phyloP scores from a whole-genome alignment of 2,888 invertebrate species.

The Sussaba pulchella region DNA sequence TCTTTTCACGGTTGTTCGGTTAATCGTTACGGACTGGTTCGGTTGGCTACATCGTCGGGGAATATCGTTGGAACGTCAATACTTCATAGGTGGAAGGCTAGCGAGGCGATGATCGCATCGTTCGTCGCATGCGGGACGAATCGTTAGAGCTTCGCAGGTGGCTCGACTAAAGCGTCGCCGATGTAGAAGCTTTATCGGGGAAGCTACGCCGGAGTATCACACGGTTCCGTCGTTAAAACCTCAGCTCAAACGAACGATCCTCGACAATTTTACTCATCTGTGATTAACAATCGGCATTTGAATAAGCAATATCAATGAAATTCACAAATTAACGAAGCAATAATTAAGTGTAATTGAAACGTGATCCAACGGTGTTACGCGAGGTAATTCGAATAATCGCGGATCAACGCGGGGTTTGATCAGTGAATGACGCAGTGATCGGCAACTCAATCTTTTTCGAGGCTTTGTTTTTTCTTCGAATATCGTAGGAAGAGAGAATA shows the following conservation, averaged over 20 bases:
- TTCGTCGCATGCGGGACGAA: conserved; percentile 24
- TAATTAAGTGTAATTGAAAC: conserved; percentile 65
- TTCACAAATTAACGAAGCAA: conserved; percentile 58
- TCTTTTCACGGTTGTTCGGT: not conserved
- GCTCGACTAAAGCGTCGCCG: not conserved
- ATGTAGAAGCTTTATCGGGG: not conserved
- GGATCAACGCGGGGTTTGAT: not conserved
- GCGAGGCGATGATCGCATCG: conserved; percentile 1
- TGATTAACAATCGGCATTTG: conserved; percentile 4
- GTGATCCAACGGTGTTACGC: no score
- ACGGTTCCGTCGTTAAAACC: no score
- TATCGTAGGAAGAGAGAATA: no score
- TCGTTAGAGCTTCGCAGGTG: conserved; percentile 32
- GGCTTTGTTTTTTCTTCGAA: no score
- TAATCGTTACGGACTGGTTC: not conserved
- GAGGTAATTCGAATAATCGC: not conserved
- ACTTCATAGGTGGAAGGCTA: not conserved
- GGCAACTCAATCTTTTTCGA: no score
- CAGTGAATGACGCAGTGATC: not conserved
- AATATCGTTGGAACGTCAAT: conserved; percentile 13
- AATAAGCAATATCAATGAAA: conserved; percentile 29
- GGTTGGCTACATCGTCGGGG: not conserved
- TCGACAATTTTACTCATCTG: conserved; percentile 14
- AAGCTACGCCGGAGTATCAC: not conserved
- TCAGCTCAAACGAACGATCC: conserved; percentile 17